Base-by-base conservation (phyloP, 1,140 invertebrate genomes). In the Drusus annulatus region DNA sequence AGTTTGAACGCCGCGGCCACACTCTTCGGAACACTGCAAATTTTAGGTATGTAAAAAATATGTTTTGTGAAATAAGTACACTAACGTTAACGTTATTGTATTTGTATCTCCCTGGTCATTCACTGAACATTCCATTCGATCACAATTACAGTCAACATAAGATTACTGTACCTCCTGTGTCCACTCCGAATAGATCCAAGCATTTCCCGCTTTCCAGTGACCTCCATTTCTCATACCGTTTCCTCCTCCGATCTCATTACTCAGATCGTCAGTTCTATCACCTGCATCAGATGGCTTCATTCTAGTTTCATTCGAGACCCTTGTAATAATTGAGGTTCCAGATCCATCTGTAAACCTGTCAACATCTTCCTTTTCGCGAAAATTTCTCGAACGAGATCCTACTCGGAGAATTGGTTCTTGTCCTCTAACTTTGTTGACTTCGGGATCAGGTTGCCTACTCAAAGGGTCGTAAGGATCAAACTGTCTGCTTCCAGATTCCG, bases 1-100 rank as follows among this genome's bases (percentile, higher is more conserved):
- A 17, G 91, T 92, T 85, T 94, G 93, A 1, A 92, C 86, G 0
- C 93, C 93, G 31, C 91, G 90, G 0, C 93, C 93, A 83, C 93
- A 94, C 84, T 88, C 90, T 19, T 89, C 90, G 4, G 90, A 90
- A 81, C 91, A 91, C 91, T 91, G 76, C 84, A 87, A 84, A 65
- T 8, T 4, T 28, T 36, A 7, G 31, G 6, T 36, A 36, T 36
- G 4, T 36, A 36, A 7, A 36, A 7, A 28, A 28, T 28, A 28
- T n/a, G n/a, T n/a, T n/a, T n/a, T n/a, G n/a, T n/a, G n/a, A n/a
- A n/a, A n/a, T n/a, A n/a, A n/a, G n/a, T n/a, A n/a, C n/a, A n/a
- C n/a, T n/a, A n/a, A n/a, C n/a, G n/a, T n/a, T n/a, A n/a, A n/a
- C n/a, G n/a, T n/a, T n/a, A n/a, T n/a, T n/a, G n/a, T n/a, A n/a